A percentile compares a stretch with the other conserved stretches of the same genome.
These are phyloP conservation scores for Ibycter americanus DNA, from an alignment of 2,797 vertebrate genomes.

Conservation along the genomic window DNA sequence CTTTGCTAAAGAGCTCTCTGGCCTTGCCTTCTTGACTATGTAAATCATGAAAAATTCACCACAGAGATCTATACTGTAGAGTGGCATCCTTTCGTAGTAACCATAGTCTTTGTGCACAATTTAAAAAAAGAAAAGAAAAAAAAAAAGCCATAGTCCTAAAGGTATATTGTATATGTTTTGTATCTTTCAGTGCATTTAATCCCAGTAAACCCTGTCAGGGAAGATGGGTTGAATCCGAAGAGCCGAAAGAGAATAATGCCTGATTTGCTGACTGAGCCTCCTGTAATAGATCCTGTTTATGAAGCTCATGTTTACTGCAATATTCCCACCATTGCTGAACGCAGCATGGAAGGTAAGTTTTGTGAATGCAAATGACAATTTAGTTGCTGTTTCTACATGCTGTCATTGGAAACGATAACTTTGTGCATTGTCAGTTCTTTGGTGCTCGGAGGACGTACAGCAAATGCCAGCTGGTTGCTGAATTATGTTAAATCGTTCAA, in stretches of 20 bases:
- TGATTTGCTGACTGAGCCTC: constrained; percentile 81
- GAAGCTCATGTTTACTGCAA: constrained; percentile 94
- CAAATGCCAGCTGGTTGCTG: background rate
- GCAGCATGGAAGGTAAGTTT: constrained; percentile 91
- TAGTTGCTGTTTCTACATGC: background rate
- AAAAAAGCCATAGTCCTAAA: background rate
- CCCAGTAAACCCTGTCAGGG: constrained; percentile 79
- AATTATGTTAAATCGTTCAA: background rate
- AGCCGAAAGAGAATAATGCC: constrained; percentile 92
- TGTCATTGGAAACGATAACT: background rate
- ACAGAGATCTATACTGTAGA: accelerated
- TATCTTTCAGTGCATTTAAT: constrained; percentile 86
- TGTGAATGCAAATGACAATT: background rate
- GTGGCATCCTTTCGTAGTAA: background rate
- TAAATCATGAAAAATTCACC: background rate
- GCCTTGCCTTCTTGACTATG: background rate
- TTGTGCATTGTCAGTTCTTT: background rate
- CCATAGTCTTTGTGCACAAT: background rate
- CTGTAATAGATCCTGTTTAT: constrained; percentile 82
- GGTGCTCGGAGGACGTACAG: background rate
- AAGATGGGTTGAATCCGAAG: constrained; percentile 80
- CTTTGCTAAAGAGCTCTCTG: background rate
- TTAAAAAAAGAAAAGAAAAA: background rate
- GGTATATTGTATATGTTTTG: background rate
- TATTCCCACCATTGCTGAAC: constrained; percentile 85